A percentile compares a stretch with the other conserved stretches of the same genome.
Conservation (phyloP, 2,888 invertebrate genomes). For the Anoncus sp. region DNA sequence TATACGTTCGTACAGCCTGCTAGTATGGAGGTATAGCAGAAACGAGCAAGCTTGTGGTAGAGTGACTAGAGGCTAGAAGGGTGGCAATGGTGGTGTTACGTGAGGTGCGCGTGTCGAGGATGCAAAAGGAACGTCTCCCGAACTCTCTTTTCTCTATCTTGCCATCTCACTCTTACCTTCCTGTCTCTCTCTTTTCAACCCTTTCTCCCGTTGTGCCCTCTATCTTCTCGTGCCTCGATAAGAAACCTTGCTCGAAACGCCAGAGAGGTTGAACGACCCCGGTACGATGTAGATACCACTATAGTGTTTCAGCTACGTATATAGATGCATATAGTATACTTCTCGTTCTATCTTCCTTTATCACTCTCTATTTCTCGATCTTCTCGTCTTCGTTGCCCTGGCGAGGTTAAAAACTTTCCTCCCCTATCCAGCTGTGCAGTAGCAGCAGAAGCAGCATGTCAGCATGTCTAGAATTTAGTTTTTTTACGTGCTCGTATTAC, state of each 20-base stretch:
- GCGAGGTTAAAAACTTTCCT: conserved; percentile 33
- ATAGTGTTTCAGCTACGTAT: not conserved
- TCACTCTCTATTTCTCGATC: conserved; percentile 29
- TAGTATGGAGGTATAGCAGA: conserved; percentile 1
- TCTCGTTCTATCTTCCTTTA: conserved; percentile 34
- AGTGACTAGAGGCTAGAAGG: conserved; percentile 33
- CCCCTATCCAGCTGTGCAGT: not conserved
- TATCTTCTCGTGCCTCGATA: conserved; percentile 55
- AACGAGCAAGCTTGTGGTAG: conserved; percentile 25
- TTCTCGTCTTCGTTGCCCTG: conserved; percentile 15
- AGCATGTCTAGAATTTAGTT: conserved; percentile 2
- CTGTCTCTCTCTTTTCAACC: conserved; percentile 48
- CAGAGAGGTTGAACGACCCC: conserved; percentile 59
- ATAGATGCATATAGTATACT: conserved; percentile 19
- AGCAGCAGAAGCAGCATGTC: conserved; percentile 29
- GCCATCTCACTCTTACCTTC: conserved; percentile 24
- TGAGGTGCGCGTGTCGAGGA: conserved; percentile 62
- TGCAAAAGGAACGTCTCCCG: conserved; percentile 50
- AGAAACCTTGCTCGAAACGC: conserved; percentile 56
- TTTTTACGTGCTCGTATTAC: not conserved
- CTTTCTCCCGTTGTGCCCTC: conserved; percentile 40
- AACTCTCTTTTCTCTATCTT: conserved; percentile 39
- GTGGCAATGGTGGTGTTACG: conserved; percentile 35
- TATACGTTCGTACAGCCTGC: not conserved
- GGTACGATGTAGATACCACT: conserved; percentile 19